phyloP scores from a whole-genome alignment of 2,797 vertebrate genomes.

The Schizopygopsis malacanthus region DNA sequence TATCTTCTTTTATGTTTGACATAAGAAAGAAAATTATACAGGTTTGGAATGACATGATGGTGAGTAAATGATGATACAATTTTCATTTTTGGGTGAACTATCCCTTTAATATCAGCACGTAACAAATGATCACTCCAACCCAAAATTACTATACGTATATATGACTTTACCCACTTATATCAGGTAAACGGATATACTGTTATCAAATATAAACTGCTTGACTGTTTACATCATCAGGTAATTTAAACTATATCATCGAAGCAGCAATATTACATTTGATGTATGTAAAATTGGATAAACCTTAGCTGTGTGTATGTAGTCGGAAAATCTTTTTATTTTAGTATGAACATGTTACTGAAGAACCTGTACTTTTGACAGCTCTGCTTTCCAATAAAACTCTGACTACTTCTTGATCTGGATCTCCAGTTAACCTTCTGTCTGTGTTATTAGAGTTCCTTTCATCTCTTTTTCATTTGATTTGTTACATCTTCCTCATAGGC shows the following conservation, averaged over 20 bases:
- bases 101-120: background rate
- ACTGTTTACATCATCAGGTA: background rate
- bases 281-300: background rate
- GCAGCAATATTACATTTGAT: background rate
- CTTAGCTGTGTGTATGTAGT: background rate
- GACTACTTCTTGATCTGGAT: constrained; percentile 10
- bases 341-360: background rate
- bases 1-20: background rate
- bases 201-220: background rate
- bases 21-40: background rate
- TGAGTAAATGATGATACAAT: background rate
- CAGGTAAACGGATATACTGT: background rate
- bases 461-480: background rate
- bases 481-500: background rate
- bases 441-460: background rate
- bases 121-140: background rate
- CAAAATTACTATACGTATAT: background rate
- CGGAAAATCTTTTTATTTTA: background rate
- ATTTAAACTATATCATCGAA: background rate
- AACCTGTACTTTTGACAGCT: constrained; percentile 1
- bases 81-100: background rate
- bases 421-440: constrained; percentile 5
- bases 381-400: background rate
- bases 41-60: background rate
- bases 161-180: background rate